These are phyloP conservation scores for Caenorhabditis becei DNA, from an alignment of 2,888 invertebrate species.

Conservation along the genomic window DNA sequence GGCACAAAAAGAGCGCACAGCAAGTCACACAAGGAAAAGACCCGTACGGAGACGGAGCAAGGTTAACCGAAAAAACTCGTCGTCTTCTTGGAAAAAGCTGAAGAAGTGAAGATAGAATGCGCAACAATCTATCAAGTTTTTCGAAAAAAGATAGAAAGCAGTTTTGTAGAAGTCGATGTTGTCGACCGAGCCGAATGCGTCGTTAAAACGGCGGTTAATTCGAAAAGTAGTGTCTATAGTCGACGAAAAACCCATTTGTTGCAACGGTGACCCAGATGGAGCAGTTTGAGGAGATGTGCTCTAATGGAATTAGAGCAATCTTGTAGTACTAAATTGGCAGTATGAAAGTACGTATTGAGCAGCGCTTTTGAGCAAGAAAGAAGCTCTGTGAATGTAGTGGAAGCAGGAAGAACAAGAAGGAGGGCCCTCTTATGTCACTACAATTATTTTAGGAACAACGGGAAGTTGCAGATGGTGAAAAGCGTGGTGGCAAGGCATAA, in stretches of 20 bases:
- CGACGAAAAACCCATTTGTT: constrained; percentile 37
- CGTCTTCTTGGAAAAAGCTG: constrained; percentile 29
- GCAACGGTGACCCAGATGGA: constrained; percentile 58
- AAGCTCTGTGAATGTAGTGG: constrained; percentile 41
- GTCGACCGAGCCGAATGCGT: neutral
- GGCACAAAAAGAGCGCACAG: constrained; percentile 27
- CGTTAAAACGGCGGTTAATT: constrained; percentile 31
- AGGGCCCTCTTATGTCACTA: constrained; percentile 48
- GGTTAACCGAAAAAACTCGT: constrained; percentile 45
- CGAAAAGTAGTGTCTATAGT: constrained; percentile 29
- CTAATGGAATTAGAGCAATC: constrained; percentile 61
- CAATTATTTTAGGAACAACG: constrained; percentile 55
- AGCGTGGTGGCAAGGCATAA: constrained; percentile 5
- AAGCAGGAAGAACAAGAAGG: constrained; percentile 19
- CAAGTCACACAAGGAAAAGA: constrained; percentile 32
- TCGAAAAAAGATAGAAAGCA: constrained; percentile 16
- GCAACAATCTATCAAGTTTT: constrained; percentile 55
- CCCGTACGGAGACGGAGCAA: constrained; percentile 34
- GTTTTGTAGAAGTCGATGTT: neutral
- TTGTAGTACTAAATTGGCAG: constrained; percentile 53
- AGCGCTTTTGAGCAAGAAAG: constrained; percentile 33
- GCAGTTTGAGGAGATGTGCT: constrained; percentile 39
- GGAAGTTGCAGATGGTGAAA: constrained; percentile 44
- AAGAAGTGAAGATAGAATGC: constrained; percentile 50
- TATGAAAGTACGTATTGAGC: constrained; percentile 42